A percentile compares a stretch with the other conserved stretches of the same genome.
phyloP scores from a whole-genome alignment of 1,140 invertebrate genomes.

The Manduca sexta region DNA sequence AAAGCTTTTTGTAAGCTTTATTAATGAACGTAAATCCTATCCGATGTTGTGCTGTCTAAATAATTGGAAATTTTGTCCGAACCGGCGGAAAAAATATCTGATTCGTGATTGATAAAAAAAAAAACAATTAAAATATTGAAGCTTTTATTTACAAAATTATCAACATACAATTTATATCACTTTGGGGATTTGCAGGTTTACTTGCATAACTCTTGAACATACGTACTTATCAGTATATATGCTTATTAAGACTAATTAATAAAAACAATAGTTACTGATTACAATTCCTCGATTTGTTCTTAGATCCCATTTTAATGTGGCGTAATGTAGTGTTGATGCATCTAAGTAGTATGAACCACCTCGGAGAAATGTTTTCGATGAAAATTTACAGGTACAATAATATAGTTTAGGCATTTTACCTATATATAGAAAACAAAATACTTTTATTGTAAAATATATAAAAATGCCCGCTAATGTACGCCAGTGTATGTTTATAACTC shows the following conservation, averaged over 20 bases:
- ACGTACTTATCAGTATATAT: slow-evolving; percentile 35
- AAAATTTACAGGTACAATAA: no score
- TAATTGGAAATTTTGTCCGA: background rate
- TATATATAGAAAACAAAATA: no score
- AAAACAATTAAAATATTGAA: slow-evolving; percentile 62
- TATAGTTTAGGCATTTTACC: no score
- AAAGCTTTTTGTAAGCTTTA: no score
- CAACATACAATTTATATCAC: slow-evolving; percentile 69
- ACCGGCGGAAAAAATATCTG: background rate
- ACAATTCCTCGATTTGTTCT: slow-evolving; percentile 52
- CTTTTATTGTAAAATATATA: no score
- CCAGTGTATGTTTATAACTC: no score
- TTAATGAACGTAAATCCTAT: no score
- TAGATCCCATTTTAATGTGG: no score
- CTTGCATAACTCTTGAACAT: slow-evolving; percentile 68
- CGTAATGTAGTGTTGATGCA: no score
- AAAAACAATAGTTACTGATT: slow-evolving; percentile 55
- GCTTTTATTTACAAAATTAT: slow-evolving; percentile 73
- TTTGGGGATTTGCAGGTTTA: slow-evolving; percentile 70
- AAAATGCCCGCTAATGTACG: no score
- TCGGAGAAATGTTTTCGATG: no score
- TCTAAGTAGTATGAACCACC: no score
- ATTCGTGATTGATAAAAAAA: slow-evolving; percentile 1
- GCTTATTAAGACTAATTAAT: slow-evolving; percentile 23
- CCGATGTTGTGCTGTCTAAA: background rate